Evolutionary conservation across 2,113 vertebrate species (phyloP).

Genomic region (Tragelaphus imberbis): DNA sequence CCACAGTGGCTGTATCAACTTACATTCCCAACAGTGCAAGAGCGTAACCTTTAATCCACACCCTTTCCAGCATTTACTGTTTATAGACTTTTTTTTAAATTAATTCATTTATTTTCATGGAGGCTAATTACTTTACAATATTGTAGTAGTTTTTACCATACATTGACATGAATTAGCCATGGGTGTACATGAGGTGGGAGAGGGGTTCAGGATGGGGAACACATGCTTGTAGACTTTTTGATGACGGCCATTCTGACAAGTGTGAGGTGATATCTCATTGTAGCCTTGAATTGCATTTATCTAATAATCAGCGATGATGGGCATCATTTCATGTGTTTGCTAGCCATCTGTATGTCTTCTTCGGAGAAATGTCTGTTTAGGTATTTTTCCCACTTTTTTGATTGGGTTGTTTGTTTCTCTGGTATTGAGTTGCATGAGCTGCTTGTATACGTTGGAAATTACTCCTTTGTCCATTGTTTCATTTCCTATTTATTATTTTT

Average conservation of each 20-base stretch:
- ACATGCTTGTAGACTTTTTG: too few relatives aligned
- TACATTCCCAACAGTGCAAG: neutral
- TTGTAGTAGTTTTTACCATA: too few relatives aligned
- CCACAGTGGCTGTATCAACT: neutral
- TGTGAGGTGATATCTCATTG: neutral
- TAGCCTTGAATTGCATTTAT: neutral
- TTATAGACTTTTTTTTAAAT: too few relatives aligned
- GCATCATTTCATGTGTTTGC: neutral
- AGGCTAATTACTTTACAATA: too few relatives aligned
- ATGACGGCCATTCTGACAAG: neutral
- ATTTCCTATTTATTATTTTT: neutral
- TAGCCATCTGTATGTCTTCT: neutral
- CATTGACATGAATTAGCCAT: too few relatives aligned
- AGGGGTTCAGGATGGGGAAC: too few relatives aligned
- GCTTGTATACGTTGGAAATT: neutral
- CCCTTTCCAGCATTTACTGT: too few relatives aligned
- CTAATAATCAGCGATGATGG: rapidly evolving
- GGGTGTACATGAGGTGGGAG: too few relatives aligned
- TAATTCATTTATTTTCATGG: too few relatives aligned
- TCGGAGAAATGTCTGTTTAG: rapidly evolving
- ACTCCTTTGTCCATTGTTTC: neutral
- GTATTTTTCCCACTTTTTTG: neutral
- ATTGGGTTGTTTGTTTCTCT: neutral
- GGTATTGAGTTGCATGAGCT: neutral
- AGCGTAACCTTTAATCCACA: rapidly evolving